phyloP scores from a whole-genome alignment of 1,140 invertebrate genomes.

The Hylaeus anthracinus region DNA sequence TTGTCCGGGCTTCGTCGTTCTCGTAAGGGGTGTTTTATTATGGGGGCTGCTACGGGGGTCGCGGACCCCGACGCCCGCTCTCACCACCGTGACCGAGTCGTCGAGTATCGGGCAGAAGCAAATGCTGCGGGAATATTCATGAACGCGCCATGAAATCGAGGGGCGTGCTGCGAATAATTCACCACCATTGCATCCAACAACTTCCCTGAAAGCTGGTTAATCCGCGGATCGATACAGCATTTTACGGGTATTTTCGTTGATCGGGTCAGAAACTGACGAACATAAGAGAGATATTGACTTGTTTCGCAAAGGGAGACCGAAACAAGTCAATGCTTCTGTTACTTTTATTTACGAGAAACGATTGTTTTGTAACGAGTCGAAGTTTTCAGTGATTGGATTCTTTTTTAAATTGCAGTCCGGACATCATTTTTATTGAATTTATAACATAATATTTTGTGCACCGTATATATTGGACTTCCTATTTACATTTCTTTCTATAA shows the following conservation, averaged over 20 bases:
- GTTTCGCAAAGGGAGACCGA: too few species aligned
- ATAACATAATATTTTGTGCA: too few species aligned
- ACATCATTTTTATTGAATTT: too few species aligned
- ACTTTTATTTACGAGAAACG: too few species aligned
- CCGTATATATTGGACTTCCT: too few species aligned
- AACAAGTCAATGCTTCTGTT: too few species aligned
- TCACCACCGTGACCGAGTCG: constrained; percentile 50
- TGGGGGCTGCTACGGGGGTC: constrained; percentile 63
- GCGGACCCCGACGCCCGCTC: constrained; percentile 32
- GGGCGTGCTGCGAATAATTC: constrained; percentile 62
- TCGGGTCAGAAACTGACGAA: not conserved
- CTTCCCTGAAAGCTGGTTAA: constrained; percentile 55
- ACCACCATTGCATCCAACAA: constrained; percentile 24
- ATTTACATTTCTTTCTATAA: too few species aligned
- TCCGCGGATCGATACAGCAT: constrained; percentile 13
- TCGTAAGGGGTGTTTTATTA: constrained; percentile 77
- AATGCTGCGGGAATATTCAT: constrained; percentile 57
- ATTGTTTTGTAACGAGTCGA: too few species aligned
- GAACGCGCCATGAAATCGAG: constrained; percentile 57
- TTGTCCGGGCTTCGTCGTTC: constrained; percentile 64
- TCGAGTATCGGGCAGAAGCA: constrained; percentile 27
- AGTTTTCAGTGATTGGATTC: too few species aligned
- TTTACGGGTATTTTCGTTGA: constrained; percentile 34
- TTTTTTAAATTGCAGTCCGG: too few species aligned
- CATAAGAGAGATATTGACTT: not conserved